These are phyloP conservation scores for Sesamia inferens DNA, from an alignment of 2,888 invertebrate species.

Conservation along the genomic window DNA sequence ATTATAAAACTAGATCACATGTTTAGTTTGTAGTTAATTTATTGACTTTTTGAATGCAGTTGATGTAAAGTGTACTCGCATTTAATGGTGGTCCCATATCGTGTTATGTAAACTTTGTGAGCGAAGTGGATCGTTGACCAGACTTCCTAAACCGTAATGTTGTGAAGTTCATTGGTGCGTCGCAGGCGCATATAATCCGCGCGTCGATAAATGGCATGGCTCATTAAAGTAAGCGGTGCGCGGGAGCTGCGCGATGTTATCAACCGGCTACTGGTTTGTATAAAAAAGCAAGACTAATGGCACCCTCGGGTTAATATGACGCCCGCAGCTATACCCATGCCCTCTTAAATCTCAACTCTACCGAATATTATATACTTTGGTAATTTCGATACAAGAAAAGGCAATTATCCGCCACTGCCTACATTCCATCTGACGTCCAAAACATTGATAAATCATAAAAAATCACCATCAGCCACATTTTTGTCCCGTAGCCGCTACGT, in stretches of 20 bases:
- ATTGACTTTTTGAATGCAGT: constrained; percentile 59
- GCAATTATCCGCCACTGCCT: constrained; percentile 63
- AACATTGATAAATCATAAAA: constrained; percentile 83
- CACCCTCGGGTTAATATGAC: constrained; percentile 74
- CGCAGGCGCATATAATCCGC: constrained; percentile 73
- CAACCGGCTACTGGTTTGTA: constrained; percentile 80
- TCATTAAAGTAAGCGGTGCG: constrained; percentile 86
- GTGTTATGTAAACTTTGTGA: constrained; percentile 35
- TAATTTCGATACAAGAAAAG: constrained; percentile 61
- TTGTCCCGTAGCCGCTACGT: constrained; percentile 79
- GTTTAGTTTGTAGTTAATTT: constrained; percentile 65
- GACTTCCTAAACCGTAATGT: constrained; percentile 45
- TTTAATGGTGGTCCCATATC: constrained; percentile 45
- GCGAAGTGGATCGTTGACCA: constrained; percentile 41
- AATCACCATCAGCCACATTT: constrained; percentile 75
- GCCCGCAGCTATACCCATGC: constrained; percentile 58
- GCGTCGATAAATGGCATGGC: constrained; percentile 81
- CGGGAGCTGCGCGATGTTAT: constrained; percentile 85
- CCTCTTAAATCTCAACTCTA: constrained; percentile 54
- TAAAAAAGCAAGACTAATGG: constrained; percentile 81
- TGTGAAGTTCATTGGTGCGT: constrained; percentile 63
- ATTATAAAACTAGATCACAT: constrained; percentile 67
- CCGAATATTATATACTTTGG: constrained; percentile 66
- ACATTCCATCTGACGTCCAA: constrained; percentile 68
- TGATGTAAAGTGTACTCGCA: constrained; percentile 55